Evolutionary conservation across 2,113 vertebrate genomes (phyloP).

Genomic region (Vulpes vulpes): DNA sequence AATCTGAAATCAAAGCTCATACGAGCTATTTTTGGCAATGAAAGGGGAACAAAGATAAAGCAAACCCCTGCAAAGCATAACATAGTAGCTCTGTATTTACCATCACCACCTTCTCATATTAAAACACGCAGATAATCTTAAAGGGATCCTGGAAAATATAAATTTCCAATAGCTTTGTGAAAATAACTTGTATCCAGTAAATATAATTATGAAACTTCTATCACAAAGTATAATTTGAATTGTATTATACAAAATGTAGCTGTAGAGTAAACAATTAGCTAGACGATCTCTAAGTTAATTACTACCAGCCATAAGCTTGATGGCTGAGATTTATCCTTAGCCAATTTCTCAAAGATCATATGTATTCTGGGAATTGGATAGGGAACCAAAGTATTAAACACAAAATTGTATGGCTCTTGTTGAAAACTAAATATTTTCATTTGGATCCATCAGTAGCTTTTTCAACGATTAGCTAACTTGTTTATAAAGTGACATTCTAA

Average conservation of each 20-base stretch:
- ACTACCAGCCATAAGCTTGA: not conserved
- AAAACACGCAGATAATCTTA: not conserved
- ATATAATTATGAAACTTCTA: not conserved
- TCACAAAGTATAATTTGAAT: not conserved
- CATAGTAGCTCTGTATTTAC: not conserved
- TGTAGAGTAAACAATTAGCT: not conserved
- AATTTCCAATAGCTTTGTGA: not conserved
- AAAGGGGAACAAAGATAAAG: conserved; percentile 1
- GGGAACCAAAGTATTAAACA: not conserved
- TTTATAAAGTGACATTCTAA: not conserved
- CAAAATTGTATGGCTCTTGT: not conserved
- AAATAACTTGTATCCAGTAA: not conserved
- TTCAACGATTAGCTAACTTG: conserved; percentile 9
- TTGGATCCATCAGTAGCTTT: not conserved
- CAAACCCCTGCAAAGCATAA: not conserved
- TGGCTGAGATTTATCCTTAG: not conserved
- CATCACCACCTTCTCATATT: not conserved
- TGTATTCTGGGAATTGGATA: not conserved
- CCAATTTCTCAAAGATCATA: not conserved
- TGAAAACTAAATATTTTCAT: conserved; percentile 46
- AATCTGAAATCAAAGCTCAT: not conserved
- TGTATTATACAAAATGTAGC: not conserved
- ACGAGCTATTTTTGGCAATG: not conserved
- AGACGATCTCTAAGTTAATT: not conserved
- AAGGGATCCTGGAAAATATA: not conserved